A percentile compares a stretch with the other conserved stretches of the same genome.
These are phyloP conservation scores for Huso huso DNA, from an alignment of 2,797 vertebrate species.

Conservation along the genomic window DNA sequence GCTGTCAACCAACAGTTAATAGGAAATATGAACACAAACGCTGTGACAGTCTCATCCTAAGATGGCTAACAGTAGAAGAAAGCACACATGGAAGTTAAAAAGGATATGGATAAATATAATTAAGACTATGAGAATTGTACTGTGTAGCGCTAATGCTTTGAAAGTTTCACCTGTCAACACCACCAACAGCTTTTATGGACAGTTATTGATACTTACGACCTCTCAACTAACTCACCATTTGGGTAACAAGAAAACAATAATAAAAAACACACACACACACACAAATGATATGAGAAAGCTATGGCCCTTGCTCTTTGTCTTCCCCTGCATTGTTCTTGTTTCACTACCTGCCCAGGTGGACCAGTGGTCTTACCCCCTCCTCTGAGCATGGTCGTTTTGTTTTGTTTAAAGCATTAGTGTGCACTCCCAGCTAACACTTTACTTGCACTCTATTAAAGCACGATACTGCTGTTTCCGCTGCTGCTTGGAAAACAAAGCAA, in stretches of 20 bases:
- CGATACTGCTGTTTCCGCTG: constrained; percentile 41
- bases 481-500: constrained; percentile 67
- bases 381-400: constrained; percentile 53
- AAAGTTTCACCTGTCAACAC: neutral
- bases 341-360: constrained; percentile 57
- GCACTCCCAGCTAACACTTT: constrained; percentile 60
- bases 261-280: constrained; percentile 42
- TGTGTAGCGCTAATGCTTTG: constrained; percentile 33
- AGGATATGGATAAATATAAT: constrained; percentile 60
- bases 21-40: constrained; percentile 13
- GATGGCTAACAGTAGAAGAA: constrained; percentile 73
- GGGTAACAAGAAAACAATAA: constrained; percentile 27
- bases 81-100: constrained; percentile 67
- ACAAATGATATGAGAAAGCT: constrained; percentile 45
- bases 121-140: constrained; percentile 41
- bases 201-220: constrained; percentile 1
- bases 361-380: constrained; percentile 36
- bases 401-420: constrained; percentile 49
- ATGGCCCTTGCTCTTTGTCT: constrained; percentile 61
- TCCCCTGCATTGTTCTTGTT: constrained; percentile 52
- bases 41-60: constrained; percentile 50
- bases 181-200: neutral
- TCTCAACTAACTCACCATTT: constrained; percentile 38
- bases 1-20: constrained; percentile 3
- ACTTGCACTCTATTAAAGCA: constrained; percentile 55